Evolutionary conservation across 2,113 vertebrate species (phyloP), one percentile per base, ranked within the genome.

Genomic region (Lamprotornis superbus): DNA sequence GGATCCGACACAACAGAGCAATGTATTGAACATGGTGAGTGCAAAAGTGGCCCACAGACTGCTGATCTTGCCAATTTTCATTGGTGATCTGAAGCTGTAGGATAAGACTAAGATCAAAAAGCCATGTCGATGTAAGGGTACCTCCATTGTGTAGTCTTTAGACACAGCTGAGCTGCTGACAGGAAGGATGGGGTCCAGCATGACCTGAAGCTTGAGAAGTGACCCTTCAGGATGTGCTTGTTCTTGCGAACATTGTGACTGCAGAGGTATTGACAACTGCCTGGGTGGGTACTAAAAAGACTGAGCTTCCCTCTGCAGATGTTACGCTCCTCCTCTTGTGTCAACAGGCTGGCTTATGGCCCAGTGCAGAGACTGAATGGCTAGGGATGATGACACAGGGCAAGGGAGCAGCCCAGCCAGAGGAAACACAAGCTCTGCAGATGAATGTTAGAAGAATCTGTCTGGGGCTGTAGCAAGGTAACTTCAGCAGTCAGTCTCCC

Each of bases 231-330:
- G 39, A 46, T 56, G 35, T 46, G 17, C 22, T 57, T 70, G 15
- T 27, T 89, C 42, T n/a, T 1, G 0, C 0, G 4, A 90, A 49
- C 20, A 30, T 10, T 79, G n/a, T 0, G 2, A 55, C 53, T 2
- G 2, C 61, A 49, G 83, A 25, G 23, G 15, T 67, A 59, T 68
- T 85, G 67, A 61, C 3, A 10, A 30, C 15, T 69, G 31, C 52
- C 42, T 61, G 31, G 30, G 27, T 27, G 28, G 30, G 31, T 27
- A n/a, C 57, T 18, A 40, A 37, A 31, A 79, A 71, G 52, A 30
- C 6, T 47, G 46, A 65, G 10, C 52, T 74, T 81, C 30, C 37
- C 42, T 28, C 37, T 70, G 44, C 74, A 78, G 49, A 52, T 39
- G 28, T 39, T 52, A 42, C 27, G 50, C 27, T 63, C 37, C 42